Conservation (phyloP, 2,797 vertebrate species). For the Alectoris magna region DNA sequence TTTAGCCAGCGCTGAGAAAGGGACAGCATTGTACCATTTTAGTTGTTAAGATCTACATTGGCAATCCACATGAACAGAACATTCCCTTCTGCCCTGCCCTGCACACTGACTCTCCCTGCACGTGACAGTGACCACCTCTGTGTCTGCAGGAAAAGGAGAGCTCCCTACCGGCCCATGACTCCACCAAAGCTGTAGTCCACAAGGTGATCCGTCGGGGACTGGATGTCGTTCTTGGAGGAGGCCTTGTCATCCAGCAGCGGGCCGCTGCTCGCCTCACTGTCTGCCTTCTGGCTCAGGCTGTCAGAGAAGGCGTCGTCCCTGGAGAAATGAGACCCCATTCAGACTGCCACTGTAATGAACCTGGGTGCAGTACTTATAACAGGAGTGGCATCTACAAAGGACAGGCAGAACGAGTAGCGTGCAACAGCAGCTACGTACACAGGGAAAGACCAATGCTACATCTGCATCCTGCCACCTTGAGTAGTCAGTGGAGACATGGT, state of each 20-base stretch:
- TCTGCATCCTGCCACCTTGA: not conserved
- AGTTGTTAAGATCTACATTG: not conserved
- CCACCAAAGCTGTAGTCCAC: constrained; percentile 89
- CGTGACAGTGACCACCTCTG: fast-evolving
- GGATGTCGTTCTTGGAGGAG: constrained; percentile 90
- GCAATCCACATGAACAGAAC: not conserved
- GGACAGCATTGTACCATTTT: not conserved
- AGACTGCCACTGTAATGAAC: not conserved
- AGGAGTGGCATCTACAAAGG: not conserved
- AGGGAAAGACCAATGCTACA: not conserved
- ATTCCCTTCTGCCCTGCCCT: not conserved
- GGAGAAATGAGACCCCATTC: constrained; percentile 26
- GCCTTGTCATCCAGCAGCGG: constrained; percentile 89
- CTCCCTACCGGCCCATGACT: constrained; percentile 88
- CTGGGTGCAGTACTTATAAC: fast-evolving
- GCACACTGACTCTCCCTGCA: not conserved
- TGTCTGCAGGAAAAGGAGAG: not conserved
- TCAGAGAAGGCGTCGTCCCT: constrained; percentile 96
- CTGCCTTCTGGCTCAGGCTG: constrained; percentile 89
- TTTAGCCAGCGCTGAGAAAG: not conserved
- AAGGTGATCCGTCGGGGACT: constrained; percentile 91
- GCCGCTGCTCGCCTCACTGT: constrained; percentile 89
- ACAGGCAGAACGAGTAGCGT: not conserved
- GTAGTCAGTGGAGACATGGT: not conserved
- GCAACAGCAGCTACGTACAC: fast-evolving